These are phyloP conservation scores for Toxostoma redivivum DNA, from an alignment of 2,113 vertebrate species.

Conservation along the genomic window DNA sequence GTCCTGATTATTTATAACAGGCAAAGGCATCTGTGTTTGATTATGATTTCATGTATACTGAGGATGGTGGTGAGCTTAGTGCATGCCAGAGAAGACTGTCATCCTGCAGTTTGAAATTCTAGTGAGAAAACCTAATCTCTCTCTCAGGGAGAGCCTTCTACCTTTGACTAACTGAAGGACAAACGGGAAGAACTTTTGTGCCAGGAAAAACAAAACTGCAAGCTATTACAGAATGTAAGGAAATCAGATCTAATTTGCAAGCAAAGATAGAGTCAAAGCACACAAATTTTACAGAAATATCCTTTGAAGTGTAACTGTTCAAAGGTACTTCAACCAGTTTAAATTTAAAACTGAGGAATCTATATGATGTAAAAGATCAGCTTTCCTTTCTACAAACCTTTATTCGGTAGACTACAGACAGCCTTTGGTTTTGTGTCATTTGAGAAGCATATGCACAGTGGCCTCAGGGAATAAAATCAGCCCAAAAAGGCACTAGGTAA, in stretches of 20 bases:
- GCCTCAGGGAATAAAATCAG: background rate
- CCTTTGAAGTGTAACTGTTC: background rate
- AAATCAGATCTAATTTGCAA: conserved; percentile 59
- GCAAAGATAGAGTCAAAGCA: conserved; percentile 12
- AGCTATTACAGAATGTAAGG: conserved; percentile 42
- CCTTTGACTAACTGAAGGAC: conserved; percentile 61
- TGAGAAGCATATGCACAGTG: background rate
- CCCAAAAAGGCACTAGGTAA: background rate
- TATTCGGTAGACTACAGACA: background rate
- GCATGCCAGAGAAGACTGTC: conserved; percentile 53
- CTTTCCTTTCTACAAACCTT: background rate
- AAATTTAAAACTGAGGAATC: background rate
- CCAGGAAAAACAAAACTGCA: conserved; percentile 66
- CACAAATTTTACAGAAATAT: background rate
- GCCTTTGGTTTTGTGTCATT: background rate
- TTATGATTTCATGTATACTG: conserved; percentile 72
- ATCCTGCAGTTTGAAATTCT: conserved; percentile 64
- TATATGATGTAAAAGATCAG: background rate
- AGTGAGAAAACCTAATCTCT: conserved; percentile 70
- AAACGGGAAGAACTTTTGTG: conserved; percentile 26
- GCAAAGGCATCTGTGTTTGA: conserved; percentile 73
- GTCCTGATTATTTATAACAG: conserved; percentile 61
- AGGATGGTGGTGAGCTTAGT: conserved; percentile 40
- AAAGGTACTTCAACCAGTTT: background rate
- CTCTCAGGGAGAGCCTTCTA: conserved; percentile 50